Percentiles rank a stretch among this genome's conserved stretches.
phyloP scores from a whole-genome alignment of 2,888 invertebrate genomes.

The Linnaemya tessellans region DNA sequence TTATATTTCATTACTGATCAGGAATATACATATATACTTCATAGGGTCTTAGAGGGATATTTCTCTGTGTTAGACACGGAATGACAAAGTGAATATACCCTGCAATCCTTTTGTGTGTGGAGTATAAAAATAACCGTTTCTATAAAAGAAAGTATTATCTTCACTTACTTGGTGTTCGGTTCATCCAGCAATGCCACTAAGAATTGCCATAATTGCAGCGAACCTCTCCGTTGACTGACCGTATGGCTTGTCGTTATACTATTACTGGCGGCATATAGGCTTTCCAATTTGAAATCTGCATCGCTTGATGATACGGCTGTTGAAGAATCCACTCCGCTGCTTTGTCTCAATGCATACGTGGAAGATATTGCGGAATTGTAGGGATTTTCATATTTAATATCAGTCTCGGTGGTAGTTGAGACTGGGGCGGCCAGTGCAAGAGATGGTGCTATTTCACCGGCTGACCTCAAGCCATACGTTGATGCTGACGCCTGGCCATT shows the following conservation, averaged over 20 bases:
- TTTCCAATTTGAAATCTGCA: slow-evolving; percentile 81
- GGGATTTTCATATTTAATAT: slow-evolving; percentile 82
- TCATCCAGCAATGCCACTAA: slow-evolving; percentile 91
- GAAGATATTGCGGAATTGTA: slow-evolving; percentile 81
- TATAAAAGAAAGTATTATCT: background rate
- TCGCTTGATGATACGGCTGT: slow-evolving; percentile 81
- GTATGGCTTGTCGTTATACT: slow-evolving; percentile 80
- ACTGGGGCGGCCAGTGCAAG: slow-evolving; percentile 74
- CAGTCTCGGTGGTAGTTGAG: slow-evolving; percentile 75
- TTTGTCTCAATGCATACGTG: slow-evolving; percentile 80
- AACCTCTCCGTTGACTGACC: slow-evolving; percentile 88
- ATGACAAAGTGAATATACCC: too few relatives aligned
- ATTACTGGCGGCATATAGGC: slow-evolving; percentile 79
- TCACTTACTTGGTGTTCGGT: slow-evolving; percentile 84
- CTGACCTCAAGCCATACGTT: slow-evolving; percentile 73
- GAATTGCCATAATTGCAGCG: slow-evolving; percentile 97
- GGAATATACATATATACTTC: too few relatives aligned
- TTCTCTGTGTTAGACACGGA: too few relatives aligned
- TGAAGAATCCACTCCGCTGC: slow-evolving; percentile 79
- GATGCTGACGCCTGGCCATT: slow-evolving; percentile 67
- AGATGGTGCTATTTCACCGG: slow-evolving; percentile 76
- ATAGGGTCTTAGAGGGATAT: too few relatives aligned
- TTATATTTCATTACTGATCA: too few relatives aligned
- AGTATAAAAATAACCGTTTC: background rate
- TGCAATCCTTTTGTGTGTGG: too few relatives aligned